A percentile compares a stretch with the other conserved stretches of the same genome.
Conservation (phyloP, 2,888 invertebrate species). For the Cecidostiba fungosa region DNA sequence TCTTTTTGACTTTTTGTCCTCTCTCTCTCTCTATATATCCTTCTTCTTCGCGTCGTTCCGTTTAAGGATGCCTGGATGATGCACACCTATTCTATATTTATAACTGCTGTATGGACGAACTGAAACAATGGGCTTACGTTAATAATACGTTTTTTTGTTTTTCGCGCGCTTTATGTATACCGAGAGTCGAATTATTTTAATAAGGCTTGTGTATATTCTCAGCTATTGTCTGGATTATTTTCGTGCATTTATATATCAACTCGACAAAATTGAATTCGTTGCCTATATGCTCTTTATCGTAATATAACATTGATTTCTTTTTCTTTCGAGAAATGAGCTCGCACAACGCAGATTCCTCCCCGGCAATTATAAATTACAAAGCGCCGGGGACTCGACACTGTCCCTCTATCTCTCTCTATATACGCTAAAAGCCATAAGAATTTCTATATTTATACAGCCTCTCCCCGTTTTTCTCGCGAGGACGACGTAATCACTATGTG, state of each 20-base stretch:
- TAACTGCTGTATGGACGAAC: slow-evolving; percentile 43
- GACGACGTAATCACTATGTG: slow-evolving; percentile 26
- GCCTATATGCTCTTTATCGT: neutral
- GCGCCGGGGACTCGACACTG: neutral
- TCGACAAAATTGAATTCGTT: neutral
- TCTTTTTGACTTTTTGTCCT: slow-evolving; percentile 47
- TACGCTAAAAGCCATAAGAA: neutral
- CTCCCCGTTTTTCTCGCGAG: slow-evolving; percentile 3
- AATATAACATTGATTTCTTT: neutral
- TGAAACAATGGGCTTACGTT: slow-evolving; percentile 53
- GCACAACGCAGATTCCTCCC: neutral
- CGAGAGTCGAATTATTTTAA: neutral
- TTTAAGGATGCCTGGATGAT: slow-evolving; percentile 39
- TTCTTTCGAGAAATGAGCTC: neutral
- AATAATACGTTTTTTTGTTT: neutral
- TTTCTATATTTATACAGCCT: slow-evolving; percentile 39
- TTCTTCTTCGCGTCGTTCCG: slow-evolving; percentile 6
- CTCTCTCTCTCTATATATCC: slow-evolving; percentile 8
- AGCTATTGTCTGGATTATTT: neutral
- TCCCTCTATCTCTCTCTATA: neutral
- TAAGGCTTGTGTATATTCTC: neutral
- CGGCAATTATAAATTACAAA: slow-evolving; percentile 1
- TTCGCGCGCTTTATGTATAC: neutral
- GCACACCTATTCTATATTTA: slow-evolving; percentile 51
- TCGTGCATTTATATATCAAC: too few species aligned